A percentile compares a stretch with the other conserved stretches of the same genome.
Conservation (phyloP, 2,113 vertebrate genomes). For the Acanthochromis polyacanthus region DNA sequence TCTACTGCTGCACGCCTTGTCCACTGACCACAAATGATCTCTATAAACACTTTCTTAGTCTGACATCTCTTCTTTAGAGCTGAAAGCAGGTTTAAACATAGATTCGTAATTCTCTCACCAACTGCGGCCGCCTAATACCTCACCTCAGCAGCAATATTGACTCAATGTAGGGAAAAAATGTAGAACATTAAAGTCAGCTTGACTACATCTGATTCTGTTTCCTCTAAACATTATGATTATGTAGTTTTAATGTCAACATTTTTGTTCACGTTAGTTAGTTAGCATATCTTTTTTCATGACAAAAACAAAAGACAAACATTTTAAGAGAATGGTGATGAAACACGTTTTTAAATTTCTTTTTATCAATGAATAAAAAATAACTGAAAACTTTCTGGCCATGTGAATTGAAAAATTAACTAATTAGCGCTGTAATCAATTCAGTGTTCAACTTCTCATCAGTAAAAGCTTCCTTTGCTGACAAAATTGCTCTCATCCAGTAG, state of each 20-base stretch:
- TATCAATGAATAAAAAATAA: no score
- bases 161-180: slow-evolving; percentile 4
- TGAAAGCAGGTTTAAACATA: slow-evolving; percentile 63
- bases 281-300: no score
- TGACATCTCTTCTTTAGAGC: slow-evolving; percentile 50
- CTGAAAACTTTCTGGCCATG: no score
- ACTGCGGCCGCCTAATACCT: slow-evolving; percentile 11
- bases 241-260: slow-evolving; percentile 10
- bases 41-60: slow-evolving; percentile 66
- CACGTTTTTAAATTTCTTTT: no score
- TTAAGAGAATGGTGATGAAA: no score
- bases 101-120: slow-evolving; percentile 38
- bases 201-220: slow-evolving; percentile 20
- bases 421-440: no score
- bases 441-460: no score
- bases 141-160: slow-evolving; percentile 16
- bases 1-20: slow-evolving; percentile 74
- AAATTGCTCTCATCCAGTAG: no score
- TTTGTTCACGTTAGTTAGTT: not conserved
- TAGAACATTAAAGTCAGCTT: slow-evolving; percentile 17
- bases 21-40: slow-evolving; percentile 74
- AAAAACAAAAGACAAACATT: no score
- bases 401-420: no score
- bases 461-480: no score
- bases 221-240: slow-evolving; percentile 50